Percentiles rank a stretch among this genome's conserved stretches.
Conservation (phyloP, 2,113 vertebrate genomes). For the Kobus ellipsiprymnus region DNA sequence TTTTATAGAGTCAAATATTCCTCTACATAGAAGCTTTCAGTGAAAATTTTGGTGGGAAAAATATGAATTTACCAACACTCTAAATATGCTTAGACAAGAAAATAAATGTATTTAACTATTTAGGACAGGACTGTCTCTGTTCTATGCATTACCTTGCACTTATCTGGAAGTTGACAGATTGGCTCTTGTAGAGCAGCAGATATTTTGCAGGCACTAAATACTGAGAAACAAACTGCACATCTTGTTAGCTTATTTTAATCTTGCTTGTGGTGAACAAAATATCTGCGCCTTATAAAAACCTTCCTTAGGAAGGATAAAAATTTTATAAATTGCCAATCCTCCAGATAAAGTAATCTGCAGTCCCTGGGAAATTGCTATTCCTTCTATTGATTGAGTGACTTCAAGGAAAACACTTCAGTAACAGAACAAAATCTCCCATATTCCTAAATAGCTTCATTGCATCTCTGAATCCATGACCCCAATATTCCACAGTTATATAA, state of each 20-base stretch:
- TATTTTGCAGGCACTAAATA: constrained; percentile 42
- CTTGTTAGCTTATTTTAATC: constrained; percentile 21
- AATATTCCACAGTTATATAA: background rate
- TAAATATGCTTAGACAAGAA: background rate
- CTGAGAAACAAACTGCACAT: background rate
- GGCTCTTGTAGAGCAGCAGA: constrained; percentile 46
- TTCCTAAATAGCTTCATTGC: background rate
- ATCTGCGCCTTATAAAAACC: constrained; percentile 4
- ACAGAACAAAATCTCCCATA: constrained; percentile 9
- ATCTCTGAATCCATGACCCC: background rate
- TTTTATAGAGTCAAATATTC: background rate
- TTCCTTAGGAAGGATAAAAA: background rate
- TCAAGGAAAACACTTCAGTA: background rate
- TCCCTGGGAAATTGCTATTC: background rate
- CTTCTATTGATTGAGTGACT: constrained; percentile 23
- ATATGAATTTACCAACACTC: constrained; percentile 29
- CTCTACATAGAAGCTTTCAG: constrained; percentile 33
- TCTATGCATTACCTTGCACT: constrained; percentile 14
- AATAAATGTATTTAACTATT: background rate
- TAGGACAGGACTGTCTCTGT: constrained; percentile 36
- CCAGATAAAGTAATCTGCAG: background rate
- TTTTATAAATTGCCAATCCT: constrained; percentile 24
- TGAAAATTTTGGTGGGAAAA: constrained; percentile 60
- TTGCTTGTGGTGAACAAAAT: constrained; percentile 18
- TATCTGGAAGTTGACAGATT: background rate